These are phyloP conservation scores for Oscheius sp. DNA, from an alignment of 2,888 invertebrate genomes.

Conservation along the genomic window DNA sequence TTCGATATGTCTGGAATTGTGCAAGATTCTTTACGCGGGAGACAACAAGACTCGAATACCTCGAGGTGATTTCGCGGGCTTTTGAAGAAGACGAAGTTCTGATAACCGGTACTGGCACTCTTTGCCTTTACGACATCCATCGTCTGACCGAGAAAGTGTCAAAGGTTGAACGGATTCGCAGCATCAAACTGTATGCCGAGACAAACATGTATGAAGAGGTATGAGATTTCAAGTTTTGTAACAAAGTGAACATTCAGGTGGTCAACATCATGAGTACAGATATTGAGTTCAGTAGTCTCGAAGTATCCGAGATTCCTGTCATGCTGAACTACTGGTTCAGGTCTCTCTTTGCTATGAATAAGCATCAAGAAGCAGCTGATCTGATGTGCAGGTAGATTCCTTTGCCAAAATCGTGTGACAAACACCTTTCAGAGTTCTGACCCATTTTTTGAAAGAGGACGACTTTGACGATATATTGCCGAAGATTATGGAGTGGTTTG, in stretches of 20 bases:
- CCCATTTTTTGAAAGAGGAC: conserved; percentile 4
- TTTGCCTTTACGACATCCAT: conserved; percentile 13
- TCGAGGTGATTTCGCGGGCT: neutral
- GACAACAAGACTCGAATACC: conserved; percentile 19
- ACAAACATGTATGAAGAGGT: conserved; percentile 33
- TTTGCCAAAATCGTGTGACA: too few relatives aligned
- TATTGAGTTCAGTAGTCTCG: conserved; percentile 41
- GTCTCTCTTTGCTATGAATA: conserved; percentile 4
- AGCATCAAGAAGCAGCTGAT: conserved; percentile 19
- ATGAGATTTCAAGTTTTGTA: neutral
- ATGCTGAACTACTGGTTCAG: conserved; percentile 45
- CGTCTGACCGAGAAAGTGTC: conserved; percentile 19
- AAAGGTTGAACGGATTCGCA: conserved; percentile 32
- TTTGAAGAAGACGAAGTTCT: conserved; percentile 30
- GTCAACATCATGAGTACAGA: conserved; percentile 42
- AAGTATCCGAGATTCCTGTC: conserved; percentile 39
- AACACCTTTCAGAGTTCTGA: neutral
- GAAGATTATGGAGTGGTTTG: conserved; percentile 2
- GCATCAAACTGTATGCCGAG: conserved; percentile 39
- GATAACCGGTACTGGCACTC: conserved; percentile 10
- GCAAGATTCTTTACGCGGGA: conserved; percentile 18
- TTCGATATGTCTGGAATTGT: conserved; percentile 33
- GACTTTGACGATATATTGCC: conserved; percentile 5
- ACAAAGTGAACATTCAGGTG: conserved; percentile 10
- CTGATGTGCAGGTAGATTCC: conserved; percentile 2